Percentiles rank a stretch among this genome's conserved stretches.
These are phyloP conservation scores for Acromyrmex echinatior DNA, from an alignment of 1,140 invertebrate genomes.

Conservation along the genomic window DNA sequence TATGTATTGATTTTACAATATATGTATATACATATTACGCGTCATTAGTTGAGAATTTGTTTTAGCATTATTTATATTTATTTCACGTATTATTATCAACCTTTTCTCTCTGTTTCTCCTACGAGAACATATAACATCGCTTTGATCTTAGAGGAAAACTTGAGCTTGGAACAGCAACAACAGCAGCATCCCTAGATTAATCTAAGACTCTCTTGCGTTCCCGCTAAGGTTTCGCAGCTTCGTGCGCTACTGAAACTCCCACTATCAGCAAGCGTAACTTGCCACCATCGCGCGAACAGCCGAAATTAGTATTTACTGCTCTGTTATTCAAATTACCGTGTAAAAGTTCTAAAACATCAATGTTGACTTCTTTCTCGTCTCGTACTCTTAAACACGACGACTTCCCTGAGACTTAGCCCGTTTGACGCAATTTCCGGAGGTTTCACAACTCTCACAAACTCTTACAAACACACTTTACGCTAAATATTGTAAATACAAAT, in stretches of 20 bases:
- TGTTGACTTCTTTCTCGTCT: constrained; percentile 39
- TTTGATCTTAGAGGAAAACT: constrained; percentile 76
- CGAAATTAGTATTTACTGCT: constrained; percentile 79
- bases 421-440: background rate
- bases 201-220: constrained; percentile 73
- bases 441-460: background rate
- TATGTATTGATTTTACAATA: constrained; percentile 26
- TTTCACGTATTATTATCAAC: constrained; percentile 55
- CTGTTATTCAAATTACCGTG: constrained; percentile 79
- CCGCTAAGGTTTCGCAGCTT: constrained; percentile 41
- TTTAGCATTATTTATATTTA: constrained; percentile 77
- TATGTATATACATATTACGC: constrained; percentile 25
- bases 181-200: constrained; percentile 75
- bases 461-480: background rate
- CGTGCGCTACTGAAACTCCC: constrained; percentile 37
- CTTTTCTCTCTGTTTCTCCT: constrained; percentile 9
- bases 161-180: constrained; percentile 71
- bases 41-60: constrained; percentile 42
- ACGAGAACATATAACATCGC: constrained; percentile 35
- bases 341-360: constrained; percentile 42
- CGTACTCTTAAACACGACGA: background rate
- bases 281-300: constrained; percentile 14
- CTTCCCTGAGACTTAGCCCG: background rate
- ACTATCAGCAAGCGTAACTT: constrained; percentile 4
- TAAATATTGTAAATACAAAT: background rate